Conservation (phyloP, 2,797 vertebrate species). For the Macropodus opercularis region DNA sequence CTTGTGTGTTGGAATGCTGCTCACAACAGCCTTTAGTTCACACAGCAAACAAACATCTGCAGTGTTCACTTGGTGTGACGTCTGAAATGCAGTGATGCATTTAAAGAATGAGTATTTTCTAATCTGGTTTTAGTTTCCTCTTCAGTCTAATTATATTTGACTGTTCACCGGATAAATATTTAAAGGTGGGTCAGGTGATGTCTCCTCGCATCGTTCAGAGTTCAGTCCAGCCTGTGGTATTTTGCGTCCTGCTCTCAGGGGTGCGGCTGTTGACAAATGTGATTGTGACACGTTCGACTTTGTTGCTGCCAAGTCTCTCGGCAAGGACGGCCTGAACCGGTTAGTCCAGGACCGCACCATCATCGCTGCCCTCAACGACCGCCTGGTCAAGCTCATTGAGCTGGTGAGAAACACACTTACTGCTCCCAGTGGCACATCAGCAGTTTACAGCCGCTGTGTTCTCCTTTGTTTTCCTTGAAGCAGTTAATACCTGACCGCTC, state of each 20-base stretch:
- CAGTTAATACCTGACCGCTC: not conserved
- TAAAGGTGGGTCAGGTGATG: not conserved
- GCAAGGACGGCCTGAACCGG: constrained; percentile 65
- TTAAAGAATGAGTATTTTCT: not conserved
- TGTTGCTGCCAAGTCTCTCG: constrained; percentile 65
- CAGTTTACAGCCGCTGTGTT: not conserved
- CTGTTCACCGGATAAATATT: not conserved
- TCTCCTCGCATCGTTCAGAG: not conserved
- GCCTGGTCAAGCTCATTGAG: constrained; percentile 78
- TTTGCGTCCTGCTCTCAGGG: constrained; percentile 57
- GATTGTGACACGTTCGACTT: constrained; percentile 74
- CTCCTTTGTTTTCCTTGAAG: constrained; percentile 10
- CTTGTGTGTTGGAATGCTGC: not conserved
- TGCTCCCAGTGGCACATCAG: not conserved
- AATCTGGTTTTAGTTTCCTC: not conserved
- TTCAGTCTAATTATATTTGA: not conserved
- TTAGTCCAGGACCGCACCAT: constrained; percentile 73
- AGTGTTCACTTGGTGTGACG: not conserved
- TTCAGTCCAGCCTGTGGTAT: not conserved
- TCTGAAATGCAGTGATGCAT: constrained; percentile 3
- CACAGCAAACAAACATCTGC: not conserved
- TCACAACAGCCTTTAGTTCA: constrained; percentile 17
- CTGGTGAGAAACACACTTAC: constrained; percentile 69
- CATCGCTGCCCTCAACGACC: constrained; percentile 80
- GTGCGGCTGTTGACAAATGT: constrained; percentile 44